Conservation (phyloP, 2,888 invertebrate genomes). For the Tetropium fuscum region DNA sequence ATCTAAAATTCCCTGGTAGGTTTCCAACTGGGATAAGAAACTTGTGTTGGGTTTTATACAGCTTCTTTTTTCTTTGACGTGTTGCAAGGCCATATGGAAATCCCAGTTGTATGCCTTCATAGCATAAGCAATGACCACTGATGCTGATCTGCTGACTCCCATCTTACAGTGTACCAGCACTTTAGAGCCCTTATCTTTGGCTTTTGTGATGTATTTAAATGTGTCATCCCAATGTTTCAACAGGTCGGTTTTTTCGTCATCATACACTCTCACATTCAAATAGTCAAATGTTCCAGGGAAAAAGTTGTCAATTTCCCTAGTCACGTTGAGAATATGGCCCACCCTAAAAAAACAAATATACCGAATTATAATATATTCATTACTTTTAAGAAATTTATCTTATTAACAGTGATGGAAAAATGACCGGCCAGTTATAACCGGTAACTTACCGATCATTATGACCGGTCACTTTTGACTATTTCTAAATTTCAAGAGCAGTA, state of each 20-base stretch:
- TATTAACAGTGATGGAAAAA: too few relatives aligned
- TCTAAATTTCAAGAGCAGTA: too few relatives aligned
- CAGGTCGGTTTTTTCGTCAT: slow-evolving; percentile 96
- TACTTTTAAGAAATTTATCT: too few relatives aligned
- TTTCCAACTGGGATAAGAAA: slow-evolving; percentile 94
- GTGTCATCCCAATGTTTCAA: slow-evolving; percentile 98
- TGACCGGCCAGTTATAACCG: too few relatives aligned
- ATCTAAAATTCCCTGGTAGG: slow-evolving; percentile 82
- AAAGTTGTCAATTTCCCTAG: slow-evolving; percentile 99
- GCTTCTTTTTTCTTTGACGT: slow-evolving; percentile 90
- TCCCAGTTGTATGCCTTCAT: slow-evolving; percentile 99
- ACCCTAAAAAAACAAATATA: slow-evolving; percentile 88
- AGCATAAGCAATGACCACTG: slow-evolving; percentile 97
- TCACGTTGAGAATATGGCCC: slow-evolving; percentile 96
- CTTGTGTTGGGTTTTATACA: slow-evolving; percentile 97
- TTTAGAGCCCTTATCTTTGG: slow-evolving; percentile 90
- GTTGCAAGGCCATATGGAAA: slow-evolving; percentile 87
- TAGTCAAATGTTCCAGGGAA: slow-evolving; percentile 98
- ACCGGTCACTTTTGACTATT: too few relatives aligned
- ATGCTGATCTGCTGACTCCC: slow-evolving; percentile 98
- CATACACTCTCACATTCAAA: slow-evolving; percentile 95
- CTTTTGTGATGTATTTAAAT: slow-evolving; percentile 95
- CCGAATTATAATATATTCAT: too few relatives aligned
- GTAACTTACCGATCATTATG: too few relatives aligned
- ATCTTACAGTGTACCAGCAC: slow-evolving; percentile 99